Conservation (phyloP, 2,113 vertebrate species). For the Ploceus nigricollis region DNA sequence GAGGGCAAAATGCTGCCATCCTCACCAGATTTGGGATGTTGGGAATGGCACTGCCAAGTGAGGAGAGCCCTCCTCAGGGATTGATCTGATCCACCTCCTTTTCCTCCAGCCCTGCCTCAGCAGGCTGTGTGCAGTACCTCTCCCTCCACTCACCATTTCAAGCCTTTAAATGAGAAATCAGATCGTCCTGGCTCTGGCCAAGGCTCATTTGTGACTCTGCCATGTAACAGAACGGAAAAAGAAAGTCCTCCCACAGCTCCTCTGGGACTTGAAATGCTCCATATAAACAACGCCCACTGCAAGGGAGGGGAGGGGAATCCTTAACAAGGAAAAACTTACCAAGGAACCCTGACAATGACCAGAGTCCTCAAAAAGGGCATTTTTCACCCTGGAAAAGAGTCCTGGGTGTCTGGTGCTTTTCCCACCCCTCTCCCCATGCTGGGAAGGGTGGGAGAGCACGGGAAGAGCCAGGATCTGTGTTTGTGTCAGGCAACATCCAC, state of each 20-base stretch:
- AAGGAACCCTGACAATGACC: conserved; percentile 38
- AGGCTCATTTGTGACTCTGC: conserved; percentile 63
- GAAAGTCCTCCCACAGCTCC: conserved; percentile 68
- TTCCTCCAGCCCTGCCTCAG: not conserved
- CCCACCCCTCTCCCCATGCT: not conserved
- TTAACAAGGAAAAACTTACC: conserved; percentile 57
- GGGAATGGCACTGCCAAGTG: not conserved
- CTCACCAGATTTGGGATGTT: accelerated
- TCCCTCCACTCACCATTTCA: not conserved
- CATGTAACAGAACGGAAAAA: conserved; percentile 61
- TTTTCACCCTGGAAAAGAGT: not conserved
- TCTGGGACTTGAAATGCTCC: conserved; percentile 66
- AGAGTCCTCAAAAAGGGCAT: not conserved
- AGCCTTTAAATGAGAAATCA: conserved; percentile 54
- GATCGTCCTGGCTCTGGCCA: conserved; percentile 42
- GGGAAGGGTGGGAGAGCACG: not conserved
- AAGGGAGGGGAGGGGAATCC: conserved; percentile 65
- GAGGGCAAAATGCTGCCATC: not conserved
- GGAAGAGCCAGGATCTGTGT: not conserved
- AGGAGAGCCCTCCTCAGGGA: not conserved
- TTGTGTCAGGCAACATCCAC: not conserved
- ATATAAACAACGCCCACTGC: conserved; percentile 67
- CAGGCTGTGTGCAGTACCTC: not conserved
- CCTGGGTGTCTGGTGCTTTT: not conserved
- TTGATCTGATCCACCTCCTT: not conserved